Evolutionary conservation across 2,797 vertebrate species (phyloP).

Genomic region (Poliocrania exsul): DNA sequence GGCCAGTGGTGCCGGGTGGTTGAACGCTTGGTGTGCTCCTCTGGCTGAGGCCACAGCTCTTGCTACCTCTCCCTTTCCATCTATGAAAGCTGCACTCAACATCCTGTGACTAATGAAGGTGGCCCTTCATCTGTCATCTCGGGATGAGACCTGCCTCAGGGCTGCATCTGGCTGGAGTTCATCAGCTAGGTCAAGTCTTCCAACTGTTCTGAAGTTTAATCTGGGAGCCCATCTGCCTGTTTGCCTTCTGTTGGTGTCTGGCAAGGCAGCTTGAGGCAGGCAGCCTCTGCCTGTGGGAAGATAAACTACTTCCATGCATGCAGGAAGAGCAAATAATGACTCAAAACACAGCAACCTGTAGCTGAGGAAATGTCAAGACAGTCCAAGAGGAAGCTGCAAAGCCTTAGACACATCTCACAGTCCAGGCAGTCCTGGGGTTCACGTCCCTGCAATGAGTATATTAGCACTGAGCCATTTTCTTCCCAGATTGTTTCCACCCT

Average conservation of each 20-base stretch:
- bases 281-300: background rate
- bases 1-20: fast-evolving
- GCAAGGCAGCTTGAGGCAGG: background rate
- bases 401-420: background rate
- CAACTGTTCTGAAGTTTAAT: background rate
- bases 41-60: background rate
- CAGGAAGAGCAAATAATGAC: background rate
- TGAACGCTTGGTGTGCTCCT: fast-evolving
- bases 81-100: background rate
- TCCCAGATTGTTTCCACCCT: background rate
- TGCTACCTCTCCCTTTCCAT: background rate
- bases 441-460: background rate
- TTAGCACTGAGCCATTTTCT: background rate
- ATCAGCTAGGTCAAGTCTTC: background rate
- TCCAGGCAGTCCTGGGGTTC: background rate
- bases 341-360: background rate
- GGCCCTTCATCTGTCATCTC: background rate
- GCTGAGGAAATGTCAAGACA: background rate
- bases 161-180: background rate
- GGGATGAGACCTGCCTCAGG: background rate
- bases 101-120: background rate
- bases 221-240: background rate
- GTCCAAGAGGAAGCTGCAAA: background rate
- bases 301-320: background rate
- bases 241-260: background rate